Percentiles rank a stretch among this genome's conserved stretches.
Conservation (phyloP, 2,113 vertebrate genomes). For the Ginglymostoma cirratum region DNA sequence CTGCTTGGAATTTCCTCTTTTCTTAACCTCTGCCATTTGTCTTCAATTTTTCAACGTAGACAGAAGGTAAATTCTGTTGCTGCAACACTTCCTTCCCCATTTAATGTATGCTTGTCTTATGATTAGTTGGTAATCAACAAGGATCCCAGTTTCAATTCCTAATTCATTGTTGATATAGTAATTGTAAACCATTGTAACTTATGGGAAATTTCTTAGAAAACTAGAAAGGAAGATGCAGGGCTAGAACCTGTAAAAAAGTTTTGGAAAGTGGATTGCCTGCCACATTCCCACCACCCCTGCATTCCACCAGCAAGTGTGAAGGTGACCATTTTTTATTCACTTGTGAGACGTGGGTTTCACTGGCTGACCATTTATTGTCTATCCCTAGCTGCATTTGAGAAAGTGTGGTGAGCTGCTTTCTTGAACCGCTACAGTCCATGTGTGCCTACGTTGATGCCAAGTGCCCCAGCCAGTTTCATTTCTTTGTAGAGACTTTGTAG, state of each 20-base stretch:
- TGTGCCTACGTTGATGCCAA: no score
- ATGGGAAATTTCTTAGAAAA: background rate
- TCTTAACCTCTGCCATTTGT: background rate
- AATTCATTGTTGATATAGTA: background rate
- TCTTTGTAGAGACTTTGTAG: no score
- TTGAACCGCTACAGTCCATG: no score
- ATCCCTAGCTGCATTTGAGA: no score
- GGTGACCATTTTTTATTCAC: no score
- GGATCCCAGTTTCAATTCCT: background rate
- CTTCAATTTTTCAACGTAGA: background rate
- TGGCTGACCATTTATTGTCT: no score
- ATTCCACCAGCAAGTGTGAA: no score
- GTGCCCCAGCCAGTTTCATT: no score
- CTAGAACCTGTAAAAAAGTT: background rate
- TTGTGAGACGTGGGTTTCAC: no score
- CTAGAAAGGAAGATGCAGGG: background rate
- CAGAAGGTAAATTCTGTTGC: background rate
- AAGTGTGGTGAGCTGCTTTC: no score
- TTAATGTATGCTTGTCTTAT: background rate
- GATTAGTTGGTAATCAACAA: background rate
- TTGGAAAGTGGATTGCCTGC: no score
- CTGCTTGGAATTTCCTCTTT: background rate
- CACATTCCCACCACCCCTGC: no score
- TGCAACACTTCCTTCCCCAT: conserved; percentile 24
- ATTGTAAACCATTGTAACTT: background rate